Percentiles rank a stretch among this genome's conserved stretches.
Evolutionary conservation across 2,113 vertebrate genomes (phyloP).

Genomic region (Chunga burmeisteri): DNA sequence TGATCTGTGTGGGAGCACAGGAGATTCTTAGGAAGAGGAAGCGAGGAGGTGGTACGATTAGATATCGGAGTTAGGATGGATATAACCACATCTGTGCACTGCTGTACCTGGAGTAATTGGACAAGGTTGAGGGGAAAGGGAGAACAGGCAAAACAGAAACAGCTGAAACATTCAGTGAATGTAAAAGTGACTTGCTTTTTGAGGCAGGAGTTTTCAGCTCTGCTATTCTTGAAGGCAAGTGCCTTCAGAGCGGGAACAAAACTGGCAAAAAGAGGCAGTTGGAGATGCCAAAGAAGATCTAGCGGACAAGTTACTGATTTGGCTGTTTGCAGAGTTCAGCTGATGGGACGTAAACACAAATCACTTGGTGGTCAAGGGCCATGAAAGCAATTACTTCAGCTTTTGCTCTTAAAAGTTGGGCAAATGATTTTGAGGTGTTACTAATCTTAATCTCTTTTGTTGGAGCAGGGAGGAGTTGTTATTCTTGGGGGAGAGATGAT

Average conservation of each 20-base stretch:
- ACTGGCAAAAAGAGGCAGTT: background rate
- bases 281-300: background rate
- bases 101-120: background rate
- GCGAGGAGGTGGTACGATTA: background rate
- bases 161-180: background rate
- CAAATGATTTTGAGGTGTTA: background rate
- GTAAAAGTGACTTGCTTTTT: background rate
- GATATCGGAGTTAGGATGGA: background rate
- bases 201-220: background rate
- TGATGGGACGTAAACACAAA: background rate
- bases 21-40: background rate
- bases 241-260: background rate
- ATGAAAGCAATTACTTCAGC: background rate
- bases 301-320: fast-evolving
- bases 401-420: background rate
- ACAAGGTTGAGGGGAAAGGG: background rate
- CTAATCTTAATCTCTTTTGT: background rate
- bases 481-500: background rate
- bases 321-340: background rate
- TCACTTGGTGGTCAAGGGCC: background rate
- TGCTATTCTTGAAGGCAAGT: background rate
- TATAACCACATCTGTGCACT: background rate
- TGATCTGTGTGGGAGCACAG: background rate
- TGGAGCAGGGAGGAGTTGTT: background rate
- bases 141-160: background rate